Conservation (phyloP, 2,888 invertebrate species). For the Spilarctia lutea region DNA sequence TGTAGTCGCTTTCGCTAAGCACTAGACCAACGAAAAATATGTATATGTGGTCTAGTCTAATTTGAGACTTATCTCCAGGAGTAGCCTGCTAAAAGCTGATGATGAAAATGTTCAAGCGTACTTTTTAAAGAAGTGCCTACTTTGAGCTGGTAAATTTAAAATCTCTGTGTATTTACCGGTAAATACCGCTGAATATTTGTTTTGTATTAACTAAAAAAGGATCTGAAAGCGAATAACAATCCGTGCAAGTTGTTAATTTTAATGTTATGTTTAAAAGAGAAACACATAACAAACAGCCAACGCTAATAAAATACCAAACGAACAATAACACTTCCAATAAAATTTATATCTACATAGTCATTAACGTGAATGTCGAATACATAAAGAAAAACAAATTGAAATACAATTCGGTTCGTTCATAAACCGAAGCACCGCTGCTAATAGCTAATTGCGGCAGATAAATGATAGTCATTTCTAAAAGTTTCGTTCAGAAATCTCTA, state of each 20-base stretch:
- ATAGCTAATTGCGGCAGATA: constrained; percentile 46
- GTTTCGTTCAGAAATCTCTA: constrained; percentile 44
- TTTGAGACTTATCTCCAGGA: too few species aligned
- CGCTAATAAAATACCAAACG: background rate
- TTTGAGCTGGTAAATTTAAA: background rate
- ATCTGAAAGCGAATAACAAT: background rate
- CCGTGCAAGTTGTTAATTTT: background rate
- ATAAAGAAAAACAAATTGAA: constrained; percentile 32
- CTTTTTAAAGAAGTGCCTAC: background rate
- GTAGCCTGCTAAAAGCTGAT: too few species aligned
- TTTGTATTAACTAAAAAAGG: background rate
- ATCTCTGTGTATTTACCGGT: background rate
- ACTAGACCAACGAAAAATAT: too few species aligned
- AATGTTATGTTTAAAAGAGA: background rate
- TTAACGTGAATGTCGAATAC: constrained; percentile 20
- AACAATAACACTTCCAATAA: constrained; percentile 3
- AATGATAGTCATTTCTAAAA: constrained; percentile 42
- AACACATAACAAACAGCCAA: background rate
- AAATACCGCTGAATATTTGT: background rate
- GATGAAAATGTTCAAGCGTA: too few species aligned
- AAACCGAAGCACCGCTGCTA: constrained; percentile 43
- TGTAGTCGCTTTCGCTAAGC: too few species aligned
- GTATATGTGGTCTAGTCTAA: too few species aligned
- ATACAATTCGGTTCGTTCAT: constrained; percentile 40
- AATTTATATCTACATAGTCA: background rate